Evolutionary conservation across 1,140 invertebrate genomes (phyloP), one percentile per base, ranked within the genome.

Genomic region (Drosophila bocqueti): DNA sequence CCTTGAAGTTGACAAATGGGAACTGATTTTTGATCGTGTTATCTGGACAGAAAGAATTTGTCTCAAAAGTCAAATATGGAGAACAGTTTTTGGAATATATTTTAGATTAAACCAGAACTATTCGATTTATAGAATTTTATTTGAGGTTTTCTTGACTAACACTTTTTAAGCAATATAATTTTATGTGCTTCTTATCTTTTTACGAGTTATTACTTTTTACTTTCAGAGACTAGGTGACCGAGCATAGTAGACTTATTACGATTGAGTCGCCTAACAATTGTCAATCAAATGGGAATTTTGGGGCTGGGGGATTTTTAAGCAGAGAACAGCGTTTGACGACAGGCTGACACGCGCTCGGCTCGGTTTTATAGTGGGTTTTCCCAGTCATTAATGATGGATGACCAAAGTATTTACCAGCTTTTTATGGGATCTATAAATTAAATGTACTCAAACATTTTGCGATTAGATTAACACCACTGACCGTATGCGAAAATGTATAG

Each of bases 391-490:
- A 50, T 52, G 42, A 54, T 40, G 21, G 45, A 62, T 62, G 47
- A 38, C 29, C 10, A 9, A 47, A 16, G 40, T 10, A 46, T 34
- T 61, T 57, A 36, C 24, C 7, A 16, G 24, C 9, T 45, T 38
- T 69, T 57, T 55, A 61, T 58, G 43, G 38, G 24, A 45, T 24
- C 29, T 9, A 34, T 77, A 60, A 76, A 75, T 40, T 26, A 10
- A 46, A 13, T 18, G 5, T 45, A 57, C 49, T 34, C 31, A 38
- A 29, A 54, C 43, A 21, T 16, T 15, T 9, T 13, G n/a, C 49
- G 71, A 81, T 81, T 64, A 76, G 77, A 81, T 63, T 75, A 59
- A 40, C 50, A 21, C 31, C 40, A 62, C 45, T 58, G 36, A 9
- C 16, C 34, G 15, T 4, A 9, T 4, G 7, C 18, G 21, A 36